These are phyloP conservation scores for Grus americana DNA, from an alignment of 2,113 vertebrate genomes.

Conservation along the genomic window DNA sequence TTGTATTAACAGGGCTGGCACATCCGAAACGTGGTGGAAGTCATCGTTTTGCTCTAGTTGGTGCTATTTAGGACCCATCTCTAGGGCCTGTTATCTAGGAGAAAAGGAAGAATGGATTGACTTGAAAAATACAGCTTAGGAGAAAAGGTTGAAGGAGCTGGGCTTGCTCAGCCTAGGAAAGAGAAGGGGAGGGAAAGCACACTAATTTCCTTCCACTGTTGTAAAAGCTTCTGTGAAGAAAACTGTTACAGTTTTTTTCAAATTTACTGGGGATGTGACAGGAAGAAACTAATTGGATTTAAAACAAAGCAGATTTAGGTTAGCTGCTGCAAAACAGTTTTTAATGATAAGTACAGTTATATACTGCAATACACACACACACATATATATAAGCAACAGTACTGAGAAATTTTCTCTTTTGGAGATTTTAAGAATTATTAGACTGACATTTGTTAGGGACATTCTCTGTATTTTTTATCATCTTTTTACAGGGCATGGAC, in stretches of 20 bases:
- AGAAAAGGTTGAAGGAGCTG: not conserved
- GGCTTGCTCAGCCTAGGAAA: not conserved
- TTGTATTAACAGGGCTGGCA: not conserved
- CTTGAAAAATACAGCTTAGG: not conserved
- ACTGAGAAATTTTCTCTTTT: not conserved
- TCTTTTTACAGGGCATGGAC: not conserved
- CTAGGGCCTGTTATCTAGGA: not conserved
- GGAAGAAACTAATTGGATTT: not conserved
- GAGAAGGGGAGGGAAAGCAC: not conserved
- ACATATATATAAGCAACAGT: not conserved
- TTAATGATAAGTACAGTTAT: not conserved
- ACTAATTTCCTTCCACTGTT: not conserved
- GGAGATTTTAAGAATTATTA: not conserved
- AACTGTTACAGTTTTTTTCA: not conserved
- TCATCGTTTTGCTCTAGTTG: not conserved
- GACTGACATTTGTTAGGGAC: not conserved
- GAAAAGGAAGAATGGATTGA: not conserved
- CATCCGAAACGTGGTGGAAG: not conserved
- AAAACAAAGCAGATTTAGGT: not conserved
- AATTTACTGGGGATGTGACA: not conserved
- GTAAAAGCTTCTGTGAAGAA: not conserved
- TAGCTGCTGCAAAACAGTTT: not conserved
- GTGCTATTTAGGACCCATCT: not conserved
- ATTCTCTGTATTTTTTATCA: not conserved
- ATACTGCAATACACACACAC: not conserved